Base-by-base conservation (phyloP, 2,797 vertebrate species). In the Garrulus glandarius region DNA sequence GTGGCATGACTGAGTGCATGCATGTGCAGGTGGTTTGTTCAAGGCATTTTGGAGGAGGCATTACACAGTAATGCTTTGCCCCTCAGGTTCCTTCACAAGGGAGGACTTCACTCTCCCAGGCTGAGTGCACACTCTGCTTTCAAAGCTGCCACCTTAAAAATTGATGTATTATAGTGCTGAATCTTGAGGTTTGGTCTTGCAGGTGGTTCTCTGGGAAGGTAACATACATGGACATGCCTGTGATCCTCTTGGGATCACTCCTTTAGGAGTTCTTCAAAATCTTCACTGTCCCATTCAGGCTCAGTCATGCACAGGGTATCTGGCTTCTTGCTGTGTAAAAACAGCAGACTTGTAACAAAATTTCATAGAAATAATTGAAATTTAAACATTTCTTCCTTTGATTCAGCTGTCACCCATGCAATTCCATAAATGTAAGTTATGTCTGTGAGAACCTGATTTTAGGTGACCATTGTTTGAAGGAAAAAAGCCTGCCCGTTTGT, bases 191-290 rank as follows among this genome's bases (percentile, higher is more conserved):
- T 13, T 1, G 0, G 16, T 21, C 17, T 43, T 15, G 24, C 37
- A 55, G 34, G 29, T 71, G 61, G 4, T 46, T 29, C 20, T 77
- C 3, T 3, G 68, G 41, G 20, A 68, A 15, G 39, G 10, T 26
- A 26, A 44, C 1, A 3, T 15, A 32, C 1, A 0, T 1, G 9
- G 30, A 16, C 29, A 19, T 1, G 0, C 0, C 0, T 70, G 34
- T 3, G 5, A 20, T n/a, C 21, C 32, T 78, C 14, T 19, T 55
- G 32, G n/a, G 26, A 41, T 72, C 4, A 0, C 19, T 77, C 37
- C 27, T 76, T 46, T 14, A 52, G 39, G 43, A 41, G 1, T 6
- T 14, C 4, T 65, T 15, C 14, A 9, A 21, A 60, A 24, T 69
- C 20, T 37, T 71, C 68, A 10, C 26, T 63, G 13, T 59, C 37